Evolutionary conservation across 2,888 invertebrate species (phyloP).

Genomic region (Scaptomyza cyrtandrae): DNA sequence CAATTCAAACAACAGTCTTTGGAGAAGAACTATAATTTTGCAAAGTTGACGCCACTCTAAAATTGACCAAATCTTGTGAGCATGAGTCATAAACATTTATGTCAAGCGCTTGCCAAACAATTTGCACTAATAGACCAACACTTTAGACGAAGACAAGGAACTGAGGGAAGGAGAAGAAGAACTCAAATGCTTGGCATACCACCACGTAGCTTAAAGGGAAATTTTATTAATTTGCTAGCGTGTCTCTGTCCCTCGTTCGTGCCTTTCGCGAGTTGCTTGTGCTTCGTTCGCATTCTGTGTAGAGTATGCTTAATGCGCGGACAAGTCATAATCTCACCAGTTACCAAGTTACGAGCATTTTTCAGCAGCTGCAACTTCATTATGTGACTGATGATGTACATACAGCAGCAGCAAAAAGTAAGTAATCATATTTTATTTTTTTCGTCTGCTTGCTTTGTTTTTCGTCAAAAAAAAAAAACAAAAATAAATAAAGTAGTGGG

Average conservation of each 20-base stretch:
- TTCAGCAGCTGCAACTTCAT: conserved; percentile 76
- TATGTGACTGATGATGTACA: conserved; percentile 78
- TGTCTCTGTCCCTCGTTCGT: not conserved
- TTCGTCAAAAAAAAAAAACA: conserved; percentile 12
- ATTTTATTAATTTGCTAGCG: conserved; percentile 72
- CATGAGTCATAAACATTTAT: conserved; percentile 35
- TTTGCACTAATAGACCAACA: conserved; percentile 39
- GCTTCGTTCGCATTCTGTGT: conserved; percentile 28
- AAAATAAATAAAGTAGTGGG: no score
- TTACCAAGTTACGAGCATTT: conserved; percentile 61
- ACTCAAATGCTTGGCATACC: conserved; percentile 58
- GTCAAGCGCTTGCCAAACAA: conserved; percentile 28
- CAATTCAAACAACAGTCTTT: not conserved
- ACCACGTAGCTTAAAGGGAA: conserved; percentile 56
- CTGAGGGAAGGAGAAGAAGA: not conserved
- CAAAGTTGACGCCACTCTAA: conserved; percentile 2
- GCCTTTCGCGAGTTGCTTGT: conserved; percentile 11
- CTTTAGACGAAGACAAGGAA: conserved; percentile 13
- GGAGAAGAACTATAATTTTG: conserved; percentile 1
- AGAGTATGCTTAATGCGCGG: conserved; percentile 36
- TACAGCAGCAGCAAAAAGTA: conserved; percentile 58
- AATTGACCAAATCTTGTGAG: conserved; percentile 6
- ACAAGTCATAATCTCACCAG: conserved; percentile 72
- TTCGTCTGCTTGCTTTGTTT: conserved; percentile 29
- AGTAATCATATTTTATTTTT: conserved; percentile 65